phyloP scores from a whole-genome alignment of 2,888 invertebrate species.

The Plemyria rubiginata region DNA sequence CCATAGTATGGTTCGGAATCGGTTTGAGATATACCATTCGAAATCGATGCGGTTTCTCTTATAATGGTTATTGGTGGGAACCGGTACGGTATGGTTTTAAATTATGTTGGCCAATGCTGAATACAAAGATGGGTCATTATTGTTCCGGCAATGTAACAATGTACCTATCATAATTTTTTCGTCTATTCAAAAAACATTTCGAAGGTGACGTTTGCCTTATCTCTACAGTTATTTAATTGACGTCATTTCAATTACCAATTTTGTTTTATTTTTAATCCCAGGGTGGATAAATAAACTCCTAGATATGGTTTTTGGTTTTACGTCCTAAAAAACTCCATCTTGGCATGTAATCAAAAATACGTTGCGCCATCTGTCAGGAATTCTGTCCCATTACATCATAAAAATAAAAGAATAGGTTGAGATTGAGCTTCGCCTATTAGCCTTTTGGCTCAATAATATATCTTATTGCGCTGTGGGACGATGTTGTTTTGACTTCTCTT shows the following conservation, averaged over 20 bases:
- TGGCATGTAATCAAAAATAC: neutral
- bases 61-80: conserved; percentile 14
- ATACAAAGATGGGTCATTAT: neutral
- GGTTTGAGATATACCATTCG: conserved; percentile 19
- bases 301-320: neutral
- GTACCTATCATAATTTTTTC: no score
- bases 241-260: no score
- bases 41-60: conserved; percentile 16
- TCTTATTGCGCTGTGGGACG: conserved; percentile 25
- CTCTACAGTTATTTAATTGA: no score
- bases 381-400: conserved; percentile 20
- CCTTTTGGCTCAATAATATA: conserved; percentile 32
- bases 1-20: neutral
- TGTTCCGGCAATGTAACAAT: no score
- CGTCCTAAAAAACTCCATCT: neutral
- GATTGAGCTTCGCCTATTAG: conserved; percentile 27
- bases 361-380: neutral
- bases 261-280: no score
- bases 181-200: no score
- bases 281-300: no score
- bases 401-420: conserved; percentile 28
- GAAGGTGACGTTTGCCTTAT: no score
- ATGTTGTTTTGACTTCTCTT: conserved; percentile 28
- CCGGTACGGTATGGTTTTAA: neutral
- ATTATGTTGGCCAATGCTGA: neutral